Evolutionary conservation across 2,797 vertebrate genomes (phyloP).

Genomic region (Periparus ater): DNA sequence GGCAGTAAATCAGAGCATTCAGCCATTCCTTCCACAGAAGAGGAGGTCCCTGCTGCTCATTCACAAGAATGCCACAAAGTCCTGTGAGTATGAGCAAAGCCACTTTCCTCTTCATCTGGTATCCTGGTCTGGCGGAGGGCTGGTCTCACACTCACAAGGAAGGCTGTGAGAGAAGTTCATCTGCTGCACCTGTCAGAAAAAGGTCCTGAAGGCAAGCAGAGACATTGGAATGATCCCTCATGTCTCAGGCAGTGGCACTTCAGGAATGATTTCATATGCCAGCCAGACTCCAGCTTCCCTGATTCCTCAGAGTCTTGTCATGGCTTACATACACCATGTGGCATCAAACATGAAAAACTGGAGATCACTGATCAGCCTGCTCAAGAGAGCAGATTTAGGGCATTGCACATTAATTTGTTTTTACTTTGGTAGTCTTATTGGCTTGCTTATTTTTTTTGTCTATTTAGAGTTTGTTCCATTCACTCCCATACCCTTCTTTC

Average conservation of each 20-base stretch:
- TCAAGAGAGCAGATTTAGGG: not conserved
- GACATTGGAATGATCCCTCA: slow-evolving; percentile 59
- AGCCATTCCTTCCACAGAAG: not conserved
- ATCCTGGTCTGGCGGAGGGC: slow-evolving; percentile 1
- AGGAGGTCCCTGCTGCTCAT: not conserved
- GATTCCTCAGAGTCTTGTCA: slow-evolving; percentile 65
- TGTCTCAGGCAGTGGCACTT: slow-evolving; percentile 71
- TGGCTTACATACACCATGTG: slow-evolving; percentile 40
- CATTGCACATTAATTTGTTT: not conserved
- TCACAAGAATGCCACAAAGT: not conserved
- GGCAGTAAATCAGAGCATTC: not conserved
- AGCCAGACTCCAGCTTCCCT: slow-evolving; percentile 56
- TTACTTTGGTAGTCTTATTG: not conserved
- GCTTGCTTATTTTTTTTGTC: not conserved
- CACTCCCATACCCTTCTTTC: not conserved
- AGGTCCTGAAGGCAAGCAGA: slow-evolving; percentile 70
- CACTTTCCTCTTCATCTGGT: slow-evolving; percentile 22
- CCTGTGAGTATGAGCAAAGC: not conserved
- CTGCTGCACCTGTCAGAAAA: slow-evolving; percentile 76
- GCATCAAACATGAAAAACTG: slow-evolving; percentile 22
- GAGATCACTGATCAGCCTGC: not conserved
- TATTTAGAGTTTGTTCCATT: not conserved
- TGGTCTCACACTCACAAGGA: slow-evolving; percentile 62
- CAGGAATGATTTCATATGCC: slow-evolving; percentile 72
- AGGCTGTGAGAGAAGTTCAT: slow-evolving; percentile 70